A percentile compares a stretch with the other conserved stretches of the same genome.
These are phyloP conservation scores for Cheumatopsyche charites DNA, from an alignment of 1,140 invertebrate species.

Conservation along the genomic window DNA sequence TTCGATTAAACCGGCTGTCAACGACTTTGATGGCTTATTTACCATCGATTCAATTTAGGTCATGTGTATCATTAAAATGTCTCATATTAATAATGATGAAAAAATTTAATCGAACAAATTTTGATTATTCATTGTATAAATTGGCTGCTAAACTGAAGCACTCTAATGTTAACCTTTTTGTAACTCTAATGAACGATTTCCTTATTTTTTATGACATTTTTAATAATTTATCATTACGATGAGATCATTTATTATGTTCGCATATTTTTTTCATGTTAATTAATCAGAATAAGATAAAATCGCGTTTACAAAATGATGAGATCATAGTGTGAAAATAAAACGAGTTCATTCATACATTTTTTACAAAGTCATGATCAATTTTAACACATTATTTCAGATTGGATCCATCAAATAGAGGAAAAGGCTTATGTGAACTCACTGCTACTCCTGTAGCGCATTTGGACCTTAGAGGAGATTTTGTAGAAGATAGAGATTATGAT, in stretches of 20 bases:
- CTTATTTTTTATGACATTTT: too few relatives aligned
- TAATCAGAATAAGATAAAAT: not conserved
- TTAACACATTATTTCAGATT: conserved; percentile 57
- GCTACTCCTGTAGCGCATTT: conserved; percentile 70
- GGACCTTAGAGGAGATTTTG: conserved; percentile 67
- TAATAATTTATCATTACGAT: conserved; percentile 7
- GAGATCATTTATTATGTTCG: conserved; percentile 7
- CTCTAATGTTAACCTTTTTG: too few relatives aligned
- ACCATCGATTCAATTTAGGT: too few relatives aligned
- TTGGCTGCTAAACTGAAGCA: too few relatives aligned
- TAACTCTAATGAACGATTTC: too few relatives aligned
- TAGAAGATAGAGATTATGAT: conserved; percentile 73
- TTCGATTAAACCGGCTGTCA: not conserved
- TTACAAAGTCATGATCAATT: too few relatives aligned
- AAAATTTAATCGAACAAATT: too few relatives aligned
- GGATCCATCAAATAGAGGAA: conserved; percentile 66
- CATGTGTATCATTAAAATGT: too few relatives aligned
- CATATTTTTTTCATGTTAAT: not conserved
- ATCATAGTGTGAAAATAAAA: not conserved
- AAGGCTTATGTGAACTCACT: conserved; percentile 75
- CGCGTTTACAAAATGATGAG: not conserved
- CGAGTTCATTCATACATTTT: too few relatives aligned
- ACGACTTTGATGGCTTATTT: not conserved
- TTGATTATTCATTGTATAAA: too few relatives aligned
- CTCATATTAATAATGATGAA: too few relatives aligned